Conservation (phyloP, 1,140 invertebrate species). For the Tetramorium alpestre region DNA sequence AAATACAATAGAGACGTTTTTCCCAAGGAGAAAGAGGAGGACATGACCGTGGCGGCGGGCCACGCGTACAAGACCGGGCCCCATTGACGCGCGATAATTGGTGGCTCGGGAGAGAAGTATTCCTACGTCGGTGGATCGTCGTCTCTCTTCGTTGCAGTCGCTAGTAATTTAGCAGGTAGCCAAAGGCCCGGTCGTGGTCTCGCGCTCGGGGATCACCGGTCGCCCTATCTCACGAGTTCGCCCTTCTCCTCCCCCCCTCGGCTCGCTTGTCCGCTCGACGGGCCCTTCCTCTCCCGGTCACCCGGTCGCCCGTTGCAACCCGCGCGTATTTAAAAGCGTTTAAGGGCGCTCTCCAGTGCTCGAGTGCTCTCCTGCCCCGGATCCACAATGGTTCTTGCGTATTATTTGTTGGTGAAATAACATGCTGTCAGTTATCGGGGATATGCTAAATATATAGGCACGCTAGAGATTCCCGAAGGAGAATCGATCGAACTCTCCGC, state of each 20-base stretch:
- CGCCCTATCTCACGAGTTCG: constrained; percentile 46
- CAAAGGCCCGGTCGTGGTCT: constrained; percentile 48
- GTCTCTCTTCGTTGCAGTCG: constrained; percentile 57
- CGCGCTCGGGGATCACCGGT: constrained; percentile 55
- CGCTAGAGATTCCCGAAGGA: constrained; percentile 71
- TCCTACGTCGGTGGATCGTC: constrained; percentile 57
- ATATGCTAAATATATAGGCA: constrained; percentile 82
- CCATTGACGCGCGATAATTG: constrained; percentile 74
- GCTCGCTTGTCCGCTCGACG: neutral
- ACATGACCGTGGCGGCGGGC: constrained; percentile 1
- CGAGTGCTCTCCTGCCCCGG: constrained; percentile 70
- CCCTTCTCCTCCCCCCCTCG: constrained; percentile 38
- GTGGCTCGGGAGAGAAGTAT: constrained; percentile 61
- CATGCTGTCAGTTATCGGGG: constrained; percentile 82
- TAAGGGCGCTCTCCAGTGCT: constrained; percentile 71
- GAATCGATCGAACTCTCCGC: constrained; percentile 74
- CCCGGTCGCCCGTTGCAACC: constrained; percentile 59
- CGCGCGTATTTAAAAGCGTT: constrained; percentile 78
- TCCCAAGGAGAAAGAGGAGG: constrained; percentile 11
- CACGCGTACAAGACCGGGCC: constrained; percentile 38
- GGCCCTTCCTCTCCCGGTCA: constrained; percentile 36
- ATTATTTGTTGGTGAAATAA: constrained; percentile 84
- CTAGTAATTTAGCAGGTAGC: constrained; percentile 80
- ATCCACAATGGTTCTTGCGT: constrained; percentile 77
- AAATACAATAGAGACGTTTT: constrained; percentile 42